Conservation (phyloP, 2,113 vertebrate genomes). For the Trichomycterus rosablanca region DNA sequence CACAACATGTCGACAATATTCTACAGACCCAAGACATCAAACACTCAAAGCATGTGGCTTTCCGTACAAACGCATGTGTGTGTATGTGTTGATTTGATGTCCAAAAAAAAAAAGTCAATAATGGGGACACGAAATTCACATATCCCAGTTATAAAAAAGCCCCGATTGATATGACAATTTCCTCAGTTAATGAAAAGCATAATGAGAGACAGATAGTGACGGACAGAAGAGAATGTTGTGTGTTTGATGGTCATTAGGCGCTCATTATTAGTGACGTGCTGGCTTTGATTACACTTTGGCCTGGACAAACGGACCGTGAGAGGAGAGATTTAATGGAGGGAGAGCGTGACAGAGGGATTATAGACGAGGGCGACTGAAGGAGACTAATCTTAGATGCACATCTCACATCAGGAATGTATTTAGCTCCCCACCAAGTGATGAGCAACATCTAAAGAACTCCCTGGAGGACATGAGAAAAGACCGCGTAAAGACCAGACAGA, state of each 20-base stretch:
- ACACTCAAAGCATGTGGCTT: neutral
- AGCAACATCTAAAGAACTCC: constrained; percentile 3
- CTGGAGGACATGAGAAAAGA: neutral
- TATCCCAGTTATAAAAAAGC: constrained; percentile 8
- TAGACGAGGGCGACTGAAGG: neutral
- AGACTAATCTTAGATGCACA: neutral
- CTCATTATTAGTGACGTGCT: constrained; percentile 21
- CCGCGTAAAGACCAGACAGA: too few relatives aligned
- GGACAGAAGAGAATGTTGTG: neutral
- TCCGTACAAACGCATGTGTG: neutral
- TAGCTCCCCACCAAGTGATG: neutral
- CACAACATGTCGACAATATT: constrained; percentile 20
- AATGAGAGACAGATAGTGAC: constrained; percentile 35
- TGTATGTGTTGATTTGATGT: neutral
- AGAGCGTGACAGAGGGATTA: constrained; percentile 15
- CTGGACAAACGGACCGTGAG: constrained; percentile 16
- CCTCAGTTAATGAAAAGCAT: constrained; percentile 36
- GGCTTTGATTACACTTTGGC: constrained; percentile 29
- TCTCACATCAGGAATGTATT: neutral
- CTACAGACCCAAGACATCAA: constrained; percentile 5
- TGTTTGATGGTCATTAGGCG: constrained; percentile 34
- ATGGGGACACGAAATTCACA: constrained; percentile 11
- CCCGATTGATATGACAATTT: constrained; percentile 36
- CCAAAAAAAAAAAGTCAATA: constrained; percentile 7
- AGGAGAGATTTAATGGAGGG: neutral